Evolutionary conservation across 2,888 invertebrate species (phyloP), one percentile per base, ranked within the genome.

Genomic region (Griposia aprilina): DNA sequence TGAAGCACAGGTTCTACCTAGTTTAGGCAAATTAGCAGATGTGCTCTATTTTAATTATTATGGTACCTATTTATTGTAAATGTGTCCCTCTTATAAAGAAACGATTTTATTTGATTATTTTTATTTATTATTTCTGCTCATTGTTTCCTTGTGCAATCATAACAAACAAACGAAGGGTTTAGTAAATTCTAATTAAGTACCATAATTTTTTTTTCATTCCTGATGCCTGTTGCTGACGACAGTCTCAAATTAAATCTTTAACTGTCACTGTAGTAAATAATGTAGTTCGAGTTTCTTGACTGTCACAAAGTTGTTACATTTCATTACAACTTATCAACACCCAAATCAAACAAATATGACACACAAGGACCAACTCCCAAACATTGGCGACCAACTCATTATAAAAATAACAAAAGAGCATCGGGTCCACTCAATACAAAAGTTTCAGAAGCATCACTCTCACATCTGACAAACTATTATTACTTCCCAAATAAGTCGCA

Each of bases 381-480:
- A 82, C 72, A 73, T 36, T 69, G 48, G 48, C 36, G 48, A 52
- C 60, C 26, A 83, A 76, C 84, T 83, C 75, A 83, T 83, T 76
- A 76, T 80, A 83, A 82, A 83, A 69, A 75, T 76, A 80, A 73
- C 59, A 76, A 73, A 73, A 73, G 45, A 59, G 30, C 52, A 80
- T 80, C 66, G 50, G n/a, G n/a, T 73, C 66, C 62, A 72, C 63
- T 80, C 63, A n/a, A 60, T 68, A 55, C 55, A 60, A 68, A 71
- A 83, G 60, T 81, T 84, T 20, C 17, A 20, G 23, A 71, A 80
- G 66, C 80, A 72, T 85, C 80, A 78, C 80, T 76, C 41, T 62
- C 62, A 67, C 73, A 57, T 75, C 78, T 74, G 57, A 68, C 80
- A 69, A 81, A 83, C 78, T 83, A 77, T 85, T 85, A 84, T 76